Evolutionary conservation across 2,888 invertebrate genomes (phyloP), one percentile per base, ranked within the genome.

Genomic region (Zygogramma bicolorata): DNA sequence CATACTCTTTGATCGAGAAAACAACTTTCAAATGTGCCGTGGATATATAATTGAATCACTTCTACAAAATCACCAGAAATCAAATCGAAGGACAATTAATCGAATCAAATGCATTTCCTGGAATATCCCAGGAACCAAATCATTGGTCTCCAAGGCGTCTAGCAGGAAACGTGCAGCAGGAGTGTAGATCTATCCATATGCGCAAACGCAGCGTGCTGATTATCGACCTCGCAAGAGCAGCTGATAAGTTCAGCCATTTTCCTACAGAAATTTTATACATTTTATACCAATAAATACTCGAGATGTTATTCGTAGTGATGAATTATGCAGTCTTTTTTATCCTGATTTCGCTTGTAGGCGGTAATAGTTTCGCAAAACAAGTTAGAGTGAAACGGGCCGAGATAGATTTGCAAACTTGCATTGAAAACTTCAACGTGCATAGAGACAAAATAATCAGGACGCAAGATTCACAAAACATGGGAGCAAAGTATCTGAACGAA

Each of bases 391-490:
- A 79, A 70, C 73, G 79, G 13, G 68, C 85, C 76, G 92, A 92
- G 81, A 88, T 90, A 77, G 91, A 91, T 85, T 89, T 92, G 72
- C 91, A 91, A 78, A 90, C 90, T 82, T 94, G 94, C 88, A 89
- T 92, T 81, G 90, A 92, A 79, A 92, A 92, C 86, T 97, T 96
- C 86, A 95, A 95, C 87, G 91, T 97, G 77, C 95, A 95, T 87
- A 91, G 91, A 82, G 95, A 96, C 87, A 96, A 95, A 86, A 97
- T 97, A 82, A 97, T 97, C 83, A 91, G 95, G 82, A 96, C 96
- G 1, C 94, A 95, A 83, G 97, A 97, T 86, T 97, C 97, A 0
- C 92, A 93, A 82, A 92, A 93, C 65, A 92, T 96, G 91, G 97
- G 97, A 66, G 97, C 97, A 65, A 93, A 94, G 84, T 97, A 95